Evolutionary conservation across 1,140 invertebrate species (phyloP), one percentile per base, ranked within the genome.

Genomic region (Dolichoris vasculosae): DNA sequence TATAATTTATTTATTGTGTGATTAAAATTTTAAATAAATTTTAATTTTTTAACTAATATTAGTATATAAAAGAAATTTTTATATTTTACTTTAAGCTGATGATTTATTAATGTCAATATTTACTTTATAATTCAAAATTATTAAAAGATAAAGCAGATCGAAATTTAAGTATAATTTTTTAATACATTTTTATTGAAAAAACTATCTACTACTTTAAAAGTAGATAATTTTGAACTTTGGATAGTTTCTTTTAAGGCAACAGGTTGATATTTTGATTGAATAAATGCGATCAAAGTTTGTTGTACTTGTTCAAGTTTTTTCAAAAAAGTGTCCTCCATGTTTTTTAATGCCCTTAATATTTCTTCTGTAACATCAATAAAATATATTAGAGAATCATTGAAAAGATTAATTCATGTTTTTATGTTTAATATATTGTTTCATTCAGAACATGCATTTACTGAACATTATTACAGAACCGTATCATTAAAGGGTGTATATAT

Each of bases 321-420:
- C n/a, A 64, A 80, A 11, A 91, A 73, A 0, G 40, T 83, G 20
- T 76, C 87, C 59, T 91, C 89, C 11, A 91, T 67, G 35, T 46
- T 83, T 32, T 87, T 64, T 13, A 92, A 83, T 15, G 86, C 89
- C n/a, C 89, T 88, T 17, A 88, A 87, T 51, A 91, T 87, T 3
- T 69, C 80, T 55, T 89, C 90, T 91, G 59, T 46, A 90, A 91
- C 23, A 26, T 40, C 2, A 51, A 40, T 32, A 46, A 75, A 73
- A 43, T 79, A 2, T 26, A 23, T 51, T 51, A 51, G 8, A 9
- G 17, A 51, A 51, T 51, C 17, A 17, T 51, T 48, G n/a, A 86
- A 76, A 46, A 82, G 64, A 80, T 38, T 6, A 87, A 84, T 2
- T 13, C 1, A 40, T 79, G 77, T 87, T 69, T 51, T 64, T 85